Evolutionary conservation across 2,113 vertebrate species (phyloP), one percentile per base, ranked within the genome.

Genomic region (Corythoichthys haematopterus): DNA sequence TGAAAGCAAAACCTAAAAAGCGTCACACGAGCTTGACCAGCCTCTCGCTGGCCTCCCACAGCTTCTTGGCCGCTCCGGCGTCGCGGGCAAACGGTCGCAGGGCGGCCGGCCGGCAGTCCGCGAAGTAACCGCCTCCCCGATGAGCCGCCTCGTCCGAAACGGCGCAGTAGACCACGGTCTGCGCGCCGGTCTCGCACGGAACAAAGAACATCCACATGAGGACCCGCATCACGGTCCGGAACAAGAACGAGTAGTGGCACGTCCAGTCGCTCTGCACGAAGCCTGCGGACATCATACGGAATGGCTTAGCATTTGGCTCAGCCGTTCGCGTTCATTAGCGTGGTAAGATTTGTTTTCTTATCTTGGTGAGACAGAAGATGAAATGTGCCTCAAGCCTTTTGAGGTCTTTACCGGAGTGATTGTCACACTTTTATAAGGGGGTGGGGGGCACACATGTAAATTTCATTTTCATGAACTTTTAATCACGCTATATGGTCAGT

Each of bases 21-120:
- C 6, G 1, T 91, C 80, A 93, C 46, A 71, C 83, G 15, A 89
- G 85, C 9, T 87, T 90, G 59, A 93, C 92, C 66, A 94, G 81
- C 70, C 91, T 86, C 82, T 93, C 92, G 53, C 92, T 94, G 69
- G 90, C 91, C 63, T 93, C 93, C 92, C 93, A 93, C 60, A 93
- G 88, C 69, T 93, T 93, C 65, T 90, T 92, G 14, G 92, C 91
- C 62, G 92, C 90, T 6, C 88, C 91, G 5, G 87, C 65, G 6
- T 93, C 93, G 77, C 83, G 88, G 3, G 90, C 91, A 1, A 91
- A 92, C 7, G 89, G 85, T 1, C 85, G 83, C 66, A 93, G 80
- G 6, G 75, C 36, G 37, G 88, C 81, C 0, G 79, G 83, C 50
- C 68, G 80, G 69, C 92, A 93, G 88, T 94, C 89, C 0, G 77